Evolutionary conservation across 1,140 invertebrate genomes (phyloP).

Genomic region (Manduca sexta): DNA sequence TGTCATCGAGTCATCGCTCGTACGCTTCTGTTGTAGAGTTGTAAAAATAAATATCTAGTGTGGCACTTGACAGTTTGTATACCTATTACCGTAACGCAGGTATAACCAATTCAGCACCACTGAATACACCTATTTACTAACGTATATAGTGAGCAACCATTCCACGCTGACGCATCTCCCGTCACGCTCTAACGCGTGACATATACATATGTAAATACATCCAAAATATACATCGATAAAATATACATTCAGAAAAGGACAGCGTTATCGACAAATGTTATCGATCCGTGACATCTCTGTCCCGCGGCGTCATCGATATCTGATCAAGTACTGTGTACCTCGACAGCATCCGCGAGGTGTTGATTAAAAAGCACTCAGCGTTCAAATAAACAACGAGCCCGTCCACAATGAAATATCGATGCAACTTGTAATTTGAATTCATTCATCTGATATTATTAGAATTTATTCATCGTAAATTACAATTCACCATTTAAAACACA

Average conservation of each 20-base stretch:
- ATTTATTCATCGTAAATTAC: no score
- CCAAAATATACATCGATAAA: constrained; percentile 65
- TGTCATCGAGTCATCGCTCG: constrained; percentile 32
- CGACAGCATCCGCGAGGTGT: no score
- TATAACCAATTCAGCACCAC: constrained; percentile 57
- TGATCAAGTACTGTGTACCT: no score
- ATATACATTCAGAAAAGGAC: constrained; percentile 48
- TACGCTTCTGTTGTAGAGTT: constrained; percentile 23
- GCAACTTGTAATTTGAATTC: no score
- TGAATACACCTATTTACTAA: constrained; percentile 49
- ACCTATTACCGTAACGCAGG: constrained; percentile 30
- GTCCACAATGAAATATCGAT: no score
- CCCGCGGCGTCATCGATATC: not conserved
- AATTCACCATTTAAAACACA: no score
- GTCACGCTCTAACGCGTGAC: constrained; percentile 28
- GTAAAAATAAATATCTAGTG: constrained; percentile 60
- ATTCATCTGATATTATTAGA: no score
- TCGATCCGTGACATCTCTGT: constrained; percentile 19
- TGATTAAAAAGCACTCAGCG: no score
- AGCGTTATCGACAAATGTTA: constrained; percentile 30
- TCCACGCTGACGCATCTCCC: constrained; percentile 43
- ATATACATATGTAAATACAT: constrained; percentile 57
- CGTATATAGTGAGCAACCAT: constrained; percentile 69
- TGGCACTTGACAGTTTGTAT: constrained; percentile 52
- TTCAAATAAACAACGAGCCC: no score